These are phyloP conservation scores for Cryptotis parvus DNA, from an alignment of 2,113 vertebrate genomes.

Conservation along the genomic window DNA sequence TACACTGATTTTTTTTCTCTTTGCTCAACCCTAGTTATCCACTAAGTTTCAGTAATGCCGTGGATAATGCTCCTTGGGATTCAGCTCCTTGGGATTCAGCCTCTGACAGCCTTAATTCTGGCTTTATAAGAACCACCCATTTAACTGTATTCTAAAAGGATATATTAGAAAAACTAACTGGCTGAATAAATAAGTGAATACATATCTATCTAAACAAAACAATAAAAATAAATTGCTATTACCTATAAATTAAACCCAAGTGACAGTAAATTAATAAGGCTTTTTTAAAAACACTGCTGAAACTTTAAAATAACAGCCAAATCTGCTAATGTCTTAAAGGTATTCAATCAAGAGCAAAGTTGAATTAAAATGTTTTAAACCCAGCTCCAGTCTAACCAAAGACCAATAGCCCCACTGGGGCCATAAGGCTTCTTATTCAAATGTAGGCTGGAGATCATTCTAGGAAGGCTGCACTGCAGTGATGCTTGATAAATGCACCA, in stretches of 20 bases:
- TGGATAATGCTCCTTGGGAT: background rate
- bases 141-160: background rate
- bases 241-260: constrained; percentile 44
- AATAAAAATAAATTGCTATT: constrained; percentile 1
- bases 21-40: constrained; percentile 10
- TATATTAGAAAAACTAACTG: background rate
- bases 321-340: background rate
- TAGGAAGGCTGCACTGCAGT: background rate
- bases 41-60: background rate
- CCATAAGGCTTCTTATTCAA: background rate
- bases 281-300: background rate
- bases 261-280: background rate
- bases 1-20: too few relatives aligned
- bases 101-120: background rate
- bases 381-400: background rate
- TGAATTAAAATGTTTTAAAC: constrained; percentile 36
- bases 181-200: background rate
- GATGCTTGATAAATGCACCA: background rate
- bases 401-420: background rate
- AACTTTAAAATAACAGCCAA: constrained; percentile 25
- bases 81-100: background rate
- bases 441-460: background rate
- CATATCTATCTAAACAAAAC: background rate
- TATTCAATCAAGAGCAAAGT: constrained; percentile 4
- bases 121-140: background rate